Base-by-base conservation (phyloP, 2,113 vertebrate genomes). In the Coptodon rendalli region DNA sequence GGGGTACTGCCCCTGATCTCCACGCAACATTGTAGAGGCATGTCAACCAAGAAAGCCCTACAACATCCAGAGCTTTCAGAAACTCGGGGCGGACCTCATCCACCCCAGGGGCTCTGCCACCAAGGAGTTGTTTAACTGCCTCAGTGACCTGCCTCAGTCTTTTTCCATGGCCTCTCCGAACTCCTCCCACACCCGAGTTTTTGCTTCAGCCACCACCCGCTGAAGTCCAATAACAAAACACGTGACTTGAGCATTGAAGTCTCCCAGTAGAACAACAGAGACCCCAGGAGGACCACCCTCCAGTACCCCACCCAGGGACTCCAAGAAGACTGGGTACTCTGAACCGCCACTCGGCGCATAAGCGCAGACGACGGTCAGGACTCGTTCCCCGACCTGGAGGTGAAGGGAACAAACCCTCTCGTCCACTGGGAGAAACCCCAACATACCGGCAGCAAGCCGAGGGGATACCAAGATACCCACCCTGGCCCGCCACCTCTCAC, bases 241-340 rank as follows among this genome's bases (percentile, higher is more conserved):
- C 31, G 14, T 59, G 57, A 59, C 27, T 1, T 9, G 95, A 93
- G 71, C 95, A 61, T 34, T 61, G 57, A 34, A 61, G 57, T 31
- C 27, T 31, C 27, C 1, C 57, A 61, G 27, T 34, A 34, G 14
- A 9, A 61, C 57, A 61, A 61, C 16, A 34, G 56, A 29, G 29
- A 34, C 27, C 31, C 29, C 29, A 61, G 57, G 29, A 9, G 57
- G 27, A 61, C 14, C 57, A 61, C 57, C 29, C 29, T 61, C 57
- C 57, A 61, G 14, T 57, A 57, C 56, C 56, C 56, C 57, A 61
- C 8, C 57, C 57, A 61, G 57, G 57, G 57, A 61, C 14, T 34
- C 57, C 8, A 61, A 34, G 57, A 61, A 61, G 29, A 14, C 57
- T 34, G 29, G 14, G 57, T 61, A 61, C 57, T 61, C 57, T 59